phyloP scores from a whole-genome alignment of 1,140 invertebrate species.

The Tetramorium simillimum region DNA sequence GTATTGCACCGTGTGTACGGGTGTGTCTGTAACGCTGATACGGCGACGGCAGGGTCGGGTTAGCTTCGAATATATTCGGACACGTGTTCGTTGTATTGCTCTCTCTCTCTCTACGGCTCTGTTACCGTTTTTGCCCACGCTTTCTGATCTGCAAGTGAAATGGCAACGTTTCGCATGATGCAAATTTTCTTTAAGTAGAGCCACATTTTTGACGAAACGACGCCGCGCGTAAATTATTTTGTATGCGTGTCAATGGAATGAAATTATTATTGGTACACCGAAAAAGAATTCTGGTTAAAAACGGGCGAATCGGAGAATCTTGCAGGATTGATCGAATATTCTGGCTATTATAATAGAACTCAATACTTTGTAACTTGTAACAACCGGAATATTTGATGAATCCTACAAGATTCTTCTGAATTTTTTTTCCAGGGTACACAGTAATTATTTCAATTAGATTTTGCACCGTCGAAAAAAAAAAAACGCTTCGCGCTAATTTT shows the following conservation, averaged over 20 bases:
- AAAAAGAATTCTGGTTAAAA: too few species aligned
- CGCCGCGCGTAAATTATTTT: background rate
- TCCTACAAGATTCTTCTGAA: too few species aligned
- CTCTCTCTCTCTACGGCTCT: background rate
- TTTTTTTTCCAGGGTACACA: too few species aligned
- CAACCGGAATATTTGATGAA: too few species aligned
- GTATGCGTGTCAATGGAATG: background rate
- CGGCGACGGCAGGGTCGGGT: constrained; percentile 16
- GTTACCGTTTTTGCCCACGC: background rate
- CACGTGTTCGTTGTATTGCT: background rate
- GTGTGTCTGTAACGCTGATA: background rate
- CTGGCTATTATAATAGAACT: too few species aligned
- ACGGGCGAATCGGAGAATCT: too few species aligned
- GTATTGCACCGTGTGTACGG: background rate
- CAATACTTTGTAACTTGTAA: too few species aligned
- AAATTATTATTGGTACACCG: background rate
- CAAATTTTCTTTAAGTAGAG: background rate
- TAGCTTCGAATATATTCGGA: background rate
- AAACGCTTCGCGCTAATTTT: background rate
- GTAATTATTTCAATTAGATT: constrained; percentile 2
- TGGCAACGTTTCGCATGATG: background rate
- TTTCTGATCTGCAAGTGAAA: background rate
- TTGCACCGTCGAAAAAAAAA: background rate
- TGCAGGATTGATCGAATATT: too few species aligned
- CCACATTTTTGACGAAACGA: background rate